A percentile compares a stretch with the other conserved stretches of the same genome.
These are phyloP conservation scores for Eupithecia centaureata DNA, from an alignment of 2,888 invertebrate genomes.

Conservation along the genomic window DNA sequence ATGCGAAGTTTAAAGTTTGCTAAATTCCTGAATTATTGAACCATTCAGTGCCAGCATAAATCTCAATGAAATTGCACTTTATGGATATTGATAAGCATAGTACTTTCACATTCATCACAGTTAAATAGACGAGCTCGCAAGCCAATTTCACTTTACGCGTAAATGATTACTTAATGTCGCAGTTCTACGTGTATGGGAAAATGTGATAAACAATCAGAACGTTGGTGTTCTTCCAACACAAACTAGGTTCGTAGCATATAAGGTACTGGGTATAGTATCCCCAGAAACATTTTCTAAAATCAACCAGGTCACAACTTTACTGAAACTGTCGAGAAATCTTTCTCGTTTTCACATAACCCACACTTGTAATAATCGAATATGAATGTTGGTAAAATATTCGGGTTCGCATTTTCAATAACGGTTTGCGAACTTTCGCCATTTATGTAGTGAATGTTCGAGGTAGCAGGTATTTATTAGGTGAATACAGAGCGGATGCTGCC, in stretches of 20 bases:
- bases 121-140: slow-evolving; percentile 21
- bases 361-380: slow-evolving; percentile 46
- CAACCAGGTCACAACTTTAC: slow-evolving; percentile 25
- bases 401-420: slow-evolving; percentile 68
- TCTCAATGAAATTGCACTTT: slow-evolving; percentile 46
- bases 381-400: slow-evolving; percentile 62
- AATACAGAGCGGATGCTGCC: slow-evolving; percentile 70
- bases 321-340: slow-evolving; percentile 37
- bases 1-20: slow-evolving; percentile 33
- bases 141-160: not conserved
- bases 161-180: slow-evolving; percentile 3
- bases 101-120: slow-evolving; percentile 42
- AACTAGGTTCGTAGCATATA: too few species aligned
- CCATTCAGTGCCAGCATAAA: slow-evolving; percentile 42
- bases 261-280: slow-evolving; percentile 2
- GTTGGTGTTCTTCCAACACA: too few species aligned
- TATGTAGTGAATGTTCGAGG: slow-evolving; percentile 63
- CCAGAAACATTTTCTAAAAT: slow-evolving; percentile 14
- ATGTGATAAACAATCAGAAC: slow-evolving; percentile 6
- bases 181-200: not conserved
- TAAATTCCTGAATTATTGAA: slow-evolving; percentile 42
- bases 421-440: slow-evolving; percentile 66
- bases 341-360: slow-evolving; percentile 36
- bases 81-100: slow-evolving; percentile 46
- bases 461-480: slow-evolving; percentile 77